Evolutionary conservation across 2,888 invertebrate species (phyloP).

Genomic region (Ariolimax columbianus): DNA sequence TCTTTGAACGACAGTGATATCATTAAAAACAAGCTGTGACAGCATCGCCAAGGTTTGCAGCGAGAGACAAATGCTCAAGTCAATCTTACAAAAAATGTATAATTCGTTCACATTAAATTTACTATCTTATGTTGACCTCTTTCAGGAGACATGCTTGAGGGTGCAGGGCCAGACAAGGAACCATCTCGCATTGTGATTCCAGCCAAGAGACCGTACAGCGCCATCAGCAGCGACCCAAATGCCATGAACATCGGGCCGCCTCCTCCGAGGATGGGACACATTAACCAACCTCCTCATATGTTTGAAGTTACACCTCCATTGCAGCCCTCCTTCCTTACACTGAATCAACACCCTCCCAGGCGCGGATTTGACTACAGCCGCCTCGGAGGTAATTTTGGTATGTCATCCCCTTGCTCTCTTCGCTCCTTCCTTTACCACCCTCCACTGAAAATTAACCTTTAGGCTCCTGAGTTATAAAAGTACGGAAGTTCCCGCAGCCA

Average conservation of each 20-base stretch:
- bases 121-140: background rate
- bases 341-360: slow-evolving; percentile 54
- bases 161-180: slow-evolving; percentile 11
- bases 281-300: slow-evolving; percentile 41
- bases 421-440: too few relatives aligned
- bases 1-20: too few relatives aligned
- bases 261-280: slow-evolving; percentile 39
- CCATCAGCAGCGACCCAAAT: slow-evolving; percentile 31
- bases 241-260: slow-evolving; percentile 43
- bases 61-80: too few relatives aligned
- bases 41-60: too few relatives aligned
- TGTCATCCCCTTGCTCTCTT: too few relatives aligned
- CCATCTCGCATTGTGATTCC: slow-evolving; percentile 58
- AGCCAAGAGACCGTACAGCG: slow-evolving; percentile 53
- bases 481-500: too few relatives aligned
- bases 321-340: slow-evolving; percentile 35
- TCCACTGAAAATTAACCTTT: too few relatives aligned
- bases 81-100: too few relatives aligned
- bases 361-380: slow-evolving; percentile 70
- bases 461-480: too few relatives aligned
- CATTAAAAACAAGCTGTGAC: too few relatives aligned
- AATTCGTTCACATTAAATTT: background rate
- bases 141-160: slow-evolving; percentile 10
- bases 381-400: slow-evolving; percentile 65
- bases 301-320: slow-evolving; percentile 23